These are phyloP conservation scores for Paracanthobrama guichenoti DNA, from an alignment of 2,113 vertebrate genomes.

Conservation along the genomic window DNA sequence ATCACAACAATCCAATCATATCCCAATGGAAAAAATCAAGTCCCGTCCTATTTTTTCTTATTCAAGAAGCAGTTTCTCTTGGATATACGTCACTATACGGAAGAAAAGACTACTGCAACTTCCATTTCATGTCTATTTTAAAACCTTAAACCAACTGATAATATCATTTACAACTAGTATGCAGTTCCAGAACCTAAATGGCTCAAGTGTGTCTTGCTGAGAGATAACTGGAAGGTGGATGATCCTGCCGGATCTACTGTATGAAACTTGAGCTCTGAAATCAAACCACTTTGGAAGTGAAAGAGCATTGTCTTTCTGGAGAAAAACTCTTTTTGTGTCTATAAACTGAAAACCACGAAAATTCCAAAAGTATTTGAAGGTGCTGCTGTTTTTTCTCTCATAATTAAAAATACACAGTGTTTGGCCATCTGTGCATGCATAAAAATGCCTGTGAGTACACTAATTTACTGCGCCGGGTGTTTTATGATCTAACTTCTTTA, in stretches of 20 bases:
- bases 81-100: too few relatives aligned
- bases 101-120: too few relatives aligned
- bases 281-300: conserved; percentile 46
- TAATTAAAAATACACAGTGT: conserved; percentile 63
- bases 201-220: conserved; percentile 41
- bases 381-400: conserved; percentile 53
- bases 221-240: conserved; percentile 48
- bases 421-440: conserved; percentile 69
- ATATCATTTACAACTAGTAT: conserved; percentile 58
- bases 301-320: conserved; percentile 51
- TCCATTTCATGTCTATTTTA: too few relatives aligned
- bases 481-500: conserved; percentile 56
- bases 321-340: conserved; percentile 31
- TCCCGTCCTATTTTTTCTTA: too few relatives aligned
- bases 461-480: conserved; percentile 54
- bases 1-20: too few relatives aligned
- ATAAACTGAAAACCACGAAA: conserved; percentile 43
- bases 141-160: conserved; percentile 47
- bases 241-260: conserved; percentile 48
- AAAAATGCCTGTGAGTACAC: conserved; percentile 58
- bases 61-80: too few relatives aligned
- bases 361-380: conserved; percentile 54
- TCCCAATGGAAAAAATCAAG: too few relatives aligned
- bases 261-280: conserved; percentile 48
- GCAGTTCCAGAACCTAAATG: conserved; percentile 56